Base-by-base conservation (phyloP, 2,888 invertebrate species). In the Drosophila emarginata region DNA sequence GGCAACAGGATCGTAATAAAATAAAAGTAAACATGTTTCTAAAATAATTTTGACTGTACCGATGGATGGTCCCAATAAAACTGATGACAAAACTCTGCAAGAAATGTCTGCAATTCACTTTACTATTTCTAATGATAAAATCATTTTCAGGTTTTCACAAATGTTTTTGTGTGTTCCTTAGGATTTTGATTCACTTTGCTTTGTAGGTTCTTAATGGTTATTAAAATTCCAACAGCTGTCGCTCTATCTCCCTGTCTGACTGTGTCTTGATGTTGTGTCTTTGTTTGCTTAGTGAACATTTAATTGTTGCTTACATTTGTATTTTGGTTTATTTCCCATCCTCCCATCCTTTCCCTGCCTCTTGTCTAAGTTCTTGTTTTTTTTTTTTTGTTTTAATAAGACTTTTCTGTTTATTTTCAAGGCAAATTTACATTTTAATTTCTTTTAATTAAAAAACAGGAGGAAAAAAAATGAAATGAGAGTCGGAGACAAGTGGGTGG, bases 271-370 rank as follows among this genome's bases (percentile, higher is more conserved):
- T 52, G 60, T 57, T 65, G 60, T 61, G 57, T 65, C 45, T 45
- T 62, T 79, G 76, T 87, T 82, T 80, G 79, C 76, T 82, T 81
- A 77, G 87, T 61, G 86, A 82, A 87, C 87, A 79, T 85, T 87
- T 80, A 85, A 85, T 87, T 85, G 87, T 80, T 85, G 83, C 85
- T 85, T 85, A 83, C 80, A 85, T 87, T 85, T 80, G 83, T 76
- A 73, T 76, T 79, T 75, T 85, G 82, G 77, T 80, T 85, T 82
- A 77, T 82, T 79, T 76, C 67, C 61, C 52, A 73, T 71, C 69
- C 76, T 57, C 67, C 63, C 61, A 26, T 26, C 61, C 28, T 6
- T 6, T 62, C 64, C 36, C 37, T 39, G 14, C 39, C 32, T 57
- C 23, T 28, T 11, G 28, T 23, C 11, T 28, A 21, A 32, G 32